These are phyloP conservation scores for Craterocephalus amniculus DNA, from an alignment of 2,797 vertebrate genomes.

Conservation along the genomic window DNA sequence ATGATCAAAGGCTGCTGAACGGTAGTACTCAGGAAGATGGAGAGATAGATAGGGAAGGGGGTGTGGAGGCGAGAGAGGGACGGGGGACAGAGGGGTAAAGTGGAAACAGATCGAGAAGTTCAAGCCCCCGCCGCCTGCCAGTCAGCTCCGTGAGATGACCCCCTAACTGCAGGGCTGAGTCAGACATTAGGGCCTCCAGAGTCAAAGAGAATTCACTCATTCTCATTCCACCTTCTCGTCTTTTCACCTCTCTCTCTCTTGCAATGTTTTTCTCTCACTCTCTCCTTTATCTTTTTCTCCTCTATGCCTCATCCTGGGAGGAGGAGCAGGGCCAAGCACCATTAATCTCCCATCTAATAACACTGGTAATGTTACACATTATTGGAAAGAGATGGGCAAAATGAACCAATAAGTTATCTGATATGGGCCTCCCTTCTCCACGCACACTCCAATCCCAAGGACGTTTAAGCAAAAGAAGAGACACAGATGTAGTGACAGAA, in stretches of 20 bases:
- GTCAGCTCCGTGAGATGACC: conserved; percentile 67
- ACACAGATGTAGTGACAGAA: conserved; percentile 56
- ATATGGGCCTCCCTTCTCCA: conserved; percentile 75
- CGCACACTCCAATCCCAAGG: conserved; percentile 72
- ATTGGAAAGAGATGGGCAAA: conserved; percentile 81
- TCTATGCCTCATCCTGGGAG: conserved; percentile 69
- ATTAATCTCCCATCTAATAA: conserved; percentile 83
- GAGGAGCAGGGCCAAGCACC: conserved; percentile 77
- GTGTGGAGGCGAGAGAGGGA: conserved; percentile 33
- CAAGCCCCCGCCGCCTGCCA: conserved; percentile 66
- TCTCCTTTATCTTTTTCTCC: conserved; percentile 65
- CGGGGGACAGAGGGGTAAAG: conserved; percentile 33
- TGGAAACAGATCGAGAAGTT: conserved; percentile 53
- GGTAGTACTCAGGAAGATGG: conserved; percentile 71
- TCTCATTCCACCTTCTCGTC: conserved; percentile 27
- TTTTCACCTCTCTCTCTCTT: conserved; percentile 36
- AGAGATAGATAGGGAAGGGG: conserved; percentile 56
- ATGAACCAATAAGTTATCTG: conserved; percentile 83
- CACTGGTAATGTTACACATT: conserved; percentile 83
- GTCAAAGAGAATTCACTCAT: conserved; percentile 63
- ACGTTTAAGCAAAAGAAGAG: conserved; percentile 73
- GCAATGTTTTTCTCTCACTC: conserved; percentile 20
- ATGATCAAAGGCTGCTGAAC: conserved; percentile 77
- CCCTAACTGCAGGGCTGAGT: conserved; percentile 63
- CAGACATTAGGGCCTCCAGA: conserved; percentile 64